These are phyloP conservation scores for Furcula furcula DNA, from an alignment of 2,888 invertebrate species.

Conservation along the genomic window DNA sequence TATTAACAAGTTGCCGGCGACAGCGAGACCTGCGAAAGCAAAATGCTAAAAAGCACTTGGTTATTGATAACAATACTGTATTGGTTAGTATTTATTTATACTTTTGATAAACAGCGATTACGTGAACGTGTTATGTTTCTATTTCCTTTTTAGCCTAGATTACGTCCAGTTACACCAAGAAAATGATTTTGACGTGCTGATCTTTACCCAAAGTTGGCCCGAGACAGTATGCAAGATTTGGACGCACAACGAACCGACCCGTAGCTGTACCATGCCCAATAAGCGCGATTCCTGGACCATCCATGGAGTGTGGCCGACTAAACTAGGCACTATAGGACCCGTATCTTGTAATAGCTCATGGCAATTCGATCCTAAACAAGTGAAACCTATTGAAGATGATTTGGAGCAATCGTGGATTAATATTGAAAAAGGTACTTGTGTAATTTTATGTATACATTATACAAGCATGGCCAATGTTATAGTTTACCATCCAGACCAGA, in stretches of 20 bases:
- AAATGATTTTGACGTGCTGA: conserved; percentile 86
- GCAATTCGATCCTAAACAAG: conserved; percentile 83
- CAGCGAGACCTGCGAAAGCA: not conserved
- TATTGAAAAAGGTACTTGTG: conserved; percentile 78
- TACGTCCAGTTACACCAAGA: conserved; percentile 15
- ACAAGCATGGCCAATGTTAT: too few relatives aligned
- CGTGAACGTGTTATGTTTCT: conserved; percentile 3
- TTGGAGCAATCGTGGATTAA: conserved; percentile 87
- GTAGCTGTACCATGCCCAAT: conserved; percentile 84
- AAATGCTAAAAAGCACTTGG: conserved; percentile 13
- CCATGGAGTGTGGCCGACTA: conserved; percentile 93
- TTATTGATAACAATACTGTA: conserved; percentile 18
- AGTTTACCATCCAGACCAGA: too few relatives aligned
- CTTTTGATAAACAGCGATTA: not conserved
- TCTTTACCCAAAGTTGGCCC: conserved; percentile 78
- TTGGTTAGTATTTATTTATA: conserved; percentile 16
- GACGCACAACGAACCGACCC: conserved; percentile 79
- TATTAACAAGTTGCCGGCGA: not conserved
- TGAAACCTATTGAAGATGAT: conserved; percentile 80
- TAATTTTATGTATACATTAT: too few relatives aligned
- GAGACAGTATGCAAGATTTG: conserved; percentile 84
- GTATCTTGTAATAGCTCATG: conserved; percentile 86
- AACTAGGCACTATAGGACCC: conserved; percentile 85
- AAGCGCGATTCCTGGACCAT: conserved; percentile 86
- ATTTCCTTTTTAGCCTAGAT: conserved; percentile 29